Percentiles rank a stretch among this genome's conserved stretches.
phyloP scores from a whole-genome alignment of 2,797 vertebrate genomes.

The Parotocinclus haroldoi region DNA sequence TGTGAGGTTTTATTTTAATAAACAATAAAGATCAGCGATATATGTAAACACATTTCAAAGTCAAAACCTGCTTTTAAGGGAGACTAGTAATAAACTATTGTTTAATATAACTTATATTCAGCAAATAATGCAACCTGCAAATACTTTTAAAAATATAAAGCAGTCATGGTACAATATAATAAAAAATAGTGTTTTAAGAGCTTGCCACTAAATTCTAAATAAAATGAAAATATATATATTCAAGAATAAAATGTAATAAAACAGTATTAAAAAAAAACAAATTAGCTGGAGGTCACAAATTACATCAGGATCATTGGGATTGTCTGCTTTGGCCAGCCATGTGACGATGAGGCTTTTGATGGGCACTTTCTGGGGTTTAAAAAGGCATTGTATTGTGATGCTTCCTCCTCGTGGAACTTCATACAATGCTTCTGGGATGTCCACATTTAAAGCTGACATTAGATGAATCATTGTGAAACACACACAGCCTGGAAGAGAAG shows the following conservation, averaged over 20 bases:
- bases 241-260: background rate
- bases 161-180: no score
- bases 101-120: no score
- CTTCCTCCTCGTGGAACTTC: constrained; percentile 59
- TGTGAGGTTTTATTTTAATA: no score
- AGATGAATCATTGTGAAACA: constrained; percentile 2
- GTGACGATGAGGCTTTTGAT: fast-evolving
- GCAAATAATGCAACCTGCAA: no score
- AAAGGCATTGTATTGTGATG: constrained; percentile 58
- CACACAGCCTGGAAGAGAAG: no score
- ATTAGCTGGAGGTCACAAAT: background rate
- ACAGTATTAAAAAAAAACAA: background rate
- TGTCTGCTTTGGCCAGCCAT: constrained; percentile 40
- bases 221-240: background rate
- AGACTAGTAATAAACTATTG: no score
- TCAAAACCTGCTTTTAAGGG: no score
- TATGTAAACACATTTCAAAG: no score
- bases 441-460: constrained; percentile 29
- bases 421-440: background rate
- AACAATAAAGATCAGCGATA: no score
- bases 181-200: no score
- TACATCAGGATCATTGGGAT: constrained; percentile 27
- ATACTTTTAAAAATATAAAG: no score
- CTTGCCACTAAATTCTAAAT: no score
- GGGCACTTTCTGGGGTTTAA: fast-evolving